phyloP scores from a whole-genome alignment of 1,140 invertebrate species.

The Drosophila pectinifera region DNA sequence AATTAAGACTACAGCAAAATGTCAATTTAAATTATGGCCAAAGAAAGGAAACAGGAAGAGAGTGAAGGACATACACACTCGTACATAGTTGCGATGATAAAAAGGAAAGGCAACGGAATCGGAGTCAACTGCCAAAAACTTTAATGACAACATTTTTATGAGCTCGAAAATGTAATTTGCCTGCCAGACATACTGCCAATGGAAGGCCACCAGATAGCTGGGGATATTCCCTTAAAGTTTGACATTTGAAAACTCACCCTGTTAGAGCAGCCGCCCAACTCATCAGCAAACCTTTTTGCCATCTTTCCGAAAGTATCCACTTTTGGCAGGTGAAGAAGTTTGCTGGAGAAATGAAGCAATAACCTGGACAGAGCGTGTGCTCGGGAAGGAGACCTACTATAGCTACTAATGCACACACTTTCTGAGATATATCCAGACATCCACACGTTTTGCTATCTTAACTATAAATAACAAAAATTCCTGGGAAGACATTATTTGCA shows the following conservation, averaged over 20 bases:
- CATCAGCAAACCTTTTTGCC: constrained; percentile 46
- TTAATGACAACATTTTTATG: constrained; percentile 69
- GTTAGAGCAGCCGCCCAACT: not conserved
- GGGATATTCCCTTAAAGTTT: constrained; percentile 35
- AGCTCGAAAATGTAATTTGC: constrained; percentile 71
- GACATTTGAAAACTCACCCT: constrained; percentile 27
- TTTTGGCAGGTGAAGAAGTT: constrained; percentile 58
- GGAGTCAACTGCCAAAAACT: constrained; percentile 71
- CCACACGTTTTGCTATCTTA: constrained; percentile 81
- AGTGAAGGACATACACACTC: not conserved
- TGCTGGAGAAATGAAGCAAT: constrained; percentile 76
- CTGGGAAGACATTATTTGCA: constrained; percentile 82
- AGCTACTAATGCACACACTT: constrained; percentile 67
- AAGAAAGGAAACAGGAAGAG: not conserved
- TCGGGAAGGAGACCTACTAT: constrained; percentile 7
- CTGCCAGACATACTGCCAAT: constrained; percentile 32
- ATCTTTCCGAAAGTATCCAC: constrained; percentile 38
- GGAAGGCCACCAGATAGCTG: constrained; percentile 6
- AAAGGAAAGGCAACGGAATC: constrained; percentile 19
- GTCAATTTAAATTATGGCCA: constrained; percentile 72
- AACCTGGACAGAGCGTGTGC: constrained; percentile 56
- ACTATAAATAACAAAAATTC: constrained; percentile 84
- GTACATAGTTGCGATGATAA: not conserved
- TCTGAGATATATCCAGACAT: constrained; percentile 71
- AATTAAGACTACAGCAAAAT: constrained; percentile 56